Percentiles rank a stretch among this genome's conserved stretches.
phyloP scores from a whole-genome alignment of 2,888 invertebrate species.

The Drosophila dives region DNA sequence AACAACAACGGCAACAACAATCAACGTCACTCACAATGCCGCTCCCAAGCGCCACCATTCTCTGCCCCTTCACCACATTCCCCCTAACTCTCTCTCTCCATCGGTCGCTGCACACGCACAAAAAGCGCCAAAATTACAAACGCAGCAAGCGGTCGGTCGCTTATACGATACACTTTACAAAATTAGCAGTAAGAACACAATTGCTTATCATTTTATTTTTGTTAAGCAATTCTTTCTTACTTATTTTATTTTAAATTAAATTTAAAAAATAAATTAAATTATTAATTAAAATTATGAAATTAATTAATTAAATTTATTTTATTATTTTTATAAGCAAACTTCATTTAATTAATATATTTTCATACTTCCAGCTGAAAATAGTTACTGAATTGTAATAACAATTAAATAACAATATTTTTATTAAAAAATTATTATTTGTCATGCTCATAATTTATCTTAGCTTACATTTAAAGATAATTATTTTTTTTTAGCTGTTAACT shows the following conservation, averaged over 20 bases:
- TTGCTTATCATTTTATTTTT: not conserved
- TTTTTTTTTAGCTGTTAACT: no score
- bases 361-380: not conserved
- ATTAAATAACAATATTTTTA: not conserved
- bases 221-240: not conserved
- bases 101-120: constrained; percentile 71
- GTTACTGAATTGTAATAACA: no score
- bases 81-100: constrained; percentile 1
- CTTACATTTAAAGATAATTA: no score
- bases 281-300: no score
- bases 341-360: not conserved
- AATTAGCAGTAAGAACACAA: not conserved
- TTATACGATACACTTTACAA: not conserved
- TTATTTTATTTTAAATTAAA: no score
- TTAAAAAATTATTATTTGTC: no score
- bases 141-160: constrained; percentile 73
- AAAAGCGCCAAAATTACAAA: constrained; percentile 79
- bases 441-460: no score
- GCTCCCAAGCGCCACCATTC: constrained; percentile 45
- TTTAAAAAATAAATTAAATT: no score
- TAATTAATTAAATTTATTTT: not conserved
- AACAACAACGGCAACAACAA: constrained; percentile 45
- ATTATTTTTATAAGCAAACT: not conserved
- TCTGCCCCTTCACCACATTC: not conserved
- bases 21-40: constrained; percentile 70